phyloP scores from a whole-genome alignment of 2,888 invertebrate genomes.

The Troides helena region DNA sequence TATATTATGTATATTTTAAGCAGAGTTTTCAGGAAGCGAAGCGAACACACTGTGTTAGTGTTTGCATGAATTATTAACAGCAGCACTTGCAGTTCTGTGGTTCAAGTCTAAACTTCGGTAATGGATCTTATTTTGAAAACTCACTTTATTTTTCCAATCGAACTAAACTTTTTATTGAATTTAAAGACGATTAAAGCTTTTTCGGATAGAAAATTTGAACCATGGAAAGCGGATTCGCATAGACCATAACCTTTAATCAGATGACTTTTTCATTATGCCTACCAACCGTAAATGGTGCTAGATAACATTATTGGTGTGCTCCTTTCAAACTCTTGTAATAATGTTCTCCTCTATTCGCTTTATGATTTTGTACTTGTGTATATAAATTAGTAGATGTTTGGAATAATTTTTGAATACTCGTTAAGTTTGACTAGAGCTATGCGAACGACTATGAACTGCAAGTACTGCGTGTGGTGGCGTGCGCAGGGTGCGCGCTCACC shows the following conservation, averaged over 20 bases:
- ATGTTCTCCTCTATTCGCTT: too few species aligned
- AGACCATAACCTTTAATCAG: too few species aligned
- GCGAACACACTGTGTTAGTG: slow-evolving; percentile 47
- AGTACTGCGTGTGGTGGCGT: slow-evolving; percentile 15
- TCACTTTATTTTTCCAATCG: background rate
- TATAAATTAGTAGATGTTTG: background rate
- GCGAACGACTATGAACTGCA: background rate
- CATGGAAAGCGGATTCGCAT: too few species aligned
- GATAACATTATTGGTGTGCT: too few species aligned
- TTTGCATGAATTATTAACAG: slow-evolving; percentile 10
- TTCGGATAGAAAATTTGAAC: too few species aligned
- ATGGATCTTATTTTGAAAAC: background rate
- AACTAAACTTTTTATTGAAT: too few species aligned
- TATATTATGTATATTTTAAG: slow-evolving; percentile 32
- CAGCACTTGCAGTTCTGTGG: slow-evolving; percentile 13
- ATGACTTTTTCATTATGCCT: too few species aligned
- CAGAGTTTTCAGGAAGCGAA: slow-evolving; percentile 38
- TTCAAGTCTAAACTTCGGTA: background rate
- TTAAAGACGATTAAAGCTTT: too few species aligned
- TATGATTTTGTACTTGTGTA: background rate
- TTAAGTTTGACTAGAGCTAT: background rate
- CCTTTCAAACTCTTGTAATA: too few species aligned
- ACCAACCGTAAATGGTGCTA: too few species aligned
- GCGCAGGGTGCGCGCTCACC: slow-evolving; percentile 78
- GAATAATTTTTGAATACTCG: background rate